phyloP scores from a whole-genome alignment of 37 sponge, comb jelly and placozoan genomes.

The Bolinopsis microptera region DNA sequence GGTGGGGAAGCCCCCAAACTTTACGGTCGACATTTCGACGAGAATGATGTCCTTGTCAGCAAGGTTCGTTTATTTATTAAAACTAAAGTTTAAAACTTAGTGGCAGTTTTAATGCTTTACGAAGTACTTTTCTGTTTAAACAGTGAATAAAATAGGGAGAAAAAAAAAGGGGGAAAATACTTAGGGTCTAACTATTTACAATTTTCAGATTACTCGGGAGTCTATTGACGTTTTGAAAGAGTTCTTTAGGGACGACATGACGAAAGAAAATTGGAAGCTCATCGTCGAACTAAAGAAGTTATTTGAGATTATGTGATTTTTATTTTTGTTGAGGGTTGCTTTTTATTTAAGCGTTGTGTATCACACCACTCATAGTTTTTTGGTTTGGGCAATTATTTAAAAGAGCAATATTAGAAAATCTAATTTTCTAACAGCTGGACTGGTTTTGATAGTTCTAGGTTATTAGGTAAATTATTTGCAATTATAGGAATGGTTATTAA shows the following conservation, averaged over 20 bases:
- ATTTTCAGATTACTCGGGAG: slow-evolving; percentile 94
- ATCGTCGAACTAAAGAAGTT: slow-evolving; percentile 90
- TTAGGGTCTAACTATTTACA: background rate
- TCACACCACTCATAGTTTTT: background rate
- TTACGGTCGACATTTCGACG: slow-evolving; percentile 94
- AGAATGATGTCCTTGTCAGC: slow-evolving; percentile 89
- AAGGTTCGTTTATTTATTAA: slow-evolving; percentile 71
- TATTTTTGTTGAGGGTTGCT: background rate
- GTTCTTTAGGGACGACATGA: slow-evolving; percentile 92
- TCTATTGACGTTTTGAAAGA: slow-evolving; percentile 96
- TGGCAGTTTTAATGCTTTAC: too few relatives aligned
- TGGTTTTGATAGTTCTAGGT: background rate
- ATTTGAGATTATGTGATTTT: slow-evolving; percentile 77
- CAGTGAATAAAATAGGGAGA: too few relatives aligned
- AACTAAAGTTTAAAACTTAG: too few relatives aligned
- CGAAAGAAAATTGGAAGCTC: slow-evolving; percentile 90
- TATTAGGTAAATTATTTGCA: background rate
- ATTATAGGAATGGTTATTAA: too few relatives aligned
- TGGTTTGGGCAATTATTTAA: background rate
- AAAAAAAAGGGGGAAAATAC: too few relatives aligned
- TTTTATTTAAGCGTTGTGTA: background rate
- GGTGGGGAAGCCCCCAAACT: slow-evolving; percentile 89
- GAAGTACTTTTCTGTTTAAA: too few relatives aligned
- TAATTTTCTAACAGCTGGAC: background rate
- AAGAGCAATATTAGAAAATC: background rate